These are phyloP conservation scores for Caenorhabditis inopinata DNA, from an alignment of 1,140 invertebrate species.

Conservation along the genomic window DNA sequence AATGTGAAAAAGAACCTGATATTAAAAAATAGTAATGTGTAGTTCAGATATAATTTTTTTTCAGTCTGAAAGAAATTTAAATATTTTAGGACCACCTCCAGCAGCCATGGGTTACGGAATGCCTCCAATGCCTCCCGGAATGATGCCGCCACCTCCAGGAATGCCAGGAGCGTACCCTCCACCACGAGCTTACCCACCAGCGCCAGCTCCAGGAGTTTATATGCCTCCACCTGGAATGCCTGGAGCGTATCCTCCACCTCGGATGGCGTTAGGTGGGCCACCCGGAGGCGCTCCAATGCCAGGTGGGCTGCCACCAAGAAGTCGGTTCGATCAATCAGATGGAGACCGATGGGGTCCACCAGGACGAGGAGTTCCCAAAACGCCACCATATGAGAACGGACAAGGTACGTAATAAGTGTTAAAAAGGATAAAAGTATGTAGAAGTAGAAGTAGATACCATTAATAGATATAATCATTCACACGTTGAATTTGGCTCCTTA, in stretches of 20 bases:
- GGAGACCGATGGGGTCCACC: slow-evolving; percentile 5
- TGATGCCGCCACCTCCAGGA: slow-evolving; percentile 37
- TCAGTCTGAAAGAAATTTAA: slow-evolving; percentile 17
- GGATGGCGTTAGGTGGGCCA: slow-evolving; percentile 33
- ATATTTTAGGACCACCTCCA: slow-evolving; percentile 14
- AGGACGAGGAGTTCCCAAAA: background rate
- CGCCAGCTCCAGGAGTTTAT: background rate
- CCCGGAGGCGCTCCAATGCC: background rate
- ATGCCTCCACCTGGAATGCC: slow-evolving; percentile 38
- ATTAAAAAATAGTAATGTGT: too few species aligned
- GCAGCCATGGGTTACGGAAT: slow-evolving; percentile 28
- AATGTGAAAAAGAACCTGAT: too few species aligned
- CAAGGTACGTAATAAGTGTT: background rate
- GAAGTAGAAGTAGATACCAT: too few species aligned
- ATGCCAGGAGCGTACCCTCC: slow-evolving; percentile 40
- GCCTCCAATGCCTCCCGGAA: slow-evolving; percentile 46
- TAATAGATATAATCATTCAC: too few species aligned
- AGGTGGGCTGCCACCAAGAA: background rate
- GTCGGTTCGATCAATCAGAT: slow-evolving; percentile 1
- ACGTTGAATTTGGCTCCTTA: too few species aligned
- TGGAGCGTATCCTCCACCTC: slow-evolving; percentile 16
- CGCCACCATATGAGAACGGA: background rate
- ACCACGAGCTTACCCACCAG: background rate
- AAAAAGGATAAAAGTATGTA: too few species aligned
- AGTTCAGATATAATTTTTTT: too few species aligned